Conservation (phyloP, 2,797 vertebrate genomes). For the Pelodytes ibericus region DNA sequence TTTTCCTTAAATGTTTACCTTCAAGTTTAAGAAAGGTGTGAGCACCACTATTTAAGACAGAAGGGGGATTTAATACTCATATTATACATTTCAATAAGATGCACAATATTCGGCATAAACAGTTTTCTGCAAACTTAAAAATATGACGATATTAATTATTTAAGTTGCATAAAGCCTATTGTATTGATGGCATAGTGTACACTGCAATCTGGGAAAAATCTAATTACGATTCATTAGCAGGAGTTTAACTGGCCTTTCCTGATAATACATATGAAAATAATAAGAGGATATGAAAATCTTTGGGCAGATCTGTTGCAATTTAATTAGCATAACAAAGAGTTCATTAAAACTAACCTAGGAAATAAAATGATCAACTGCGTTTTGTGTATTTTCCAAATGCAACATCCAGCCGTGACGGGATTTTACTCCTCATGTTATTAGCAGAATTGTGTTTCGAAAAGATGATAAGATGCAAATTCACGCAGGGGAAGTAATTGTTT, state of each 20-base stretch:
- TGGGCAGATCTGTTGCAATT: conserved; percentile 9
- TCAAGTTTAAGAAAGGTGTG: not conserved
- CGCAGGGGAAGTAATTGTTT: not conserved
- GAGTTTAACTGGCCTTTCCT: not conserved
- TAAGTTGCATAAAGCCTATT: conserved; percentile 16
- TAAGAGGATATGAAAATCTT: conserved; percentile 9
- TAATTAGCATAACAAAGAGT: conserved; percentile 36
- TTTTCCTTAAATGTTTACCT: not conserved
- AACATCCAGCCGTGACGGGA: not conserved
- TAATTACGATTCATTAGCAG: conserved; percentile 28
- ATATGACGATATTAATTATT: conserved; percentile 29
- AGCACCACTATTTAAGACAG: not conserved
- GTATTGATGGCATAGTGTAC: conserved; percentile 19
- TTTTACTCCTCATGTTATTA: conserved; percentile 8
- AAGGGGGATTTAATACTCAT: not conserved
- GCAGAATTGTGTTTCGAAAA: not conserved
- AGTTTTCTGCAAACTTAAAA: conserved; percentile 1
- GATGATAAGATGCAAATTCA: not conserved
- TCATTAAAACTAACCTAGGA: conserved; percentile 21
- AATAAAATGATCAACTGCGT: not conserved
- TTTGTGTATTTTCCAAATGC: not conserved
- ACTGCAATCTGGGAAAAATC: conserved; percentile 11
- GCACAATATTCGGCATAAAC: conserved; percentile 9
- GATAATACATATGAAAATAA: conserved; percentile 31
- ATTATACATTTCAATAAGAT: conserved; percentile 9